Percentiles rank a stretch among this genome's conserved stretches.
phyloP scores from a whole-genome alignment of 2,113 vertebrate species.

The Amphiprion ocellaris region DNA sequence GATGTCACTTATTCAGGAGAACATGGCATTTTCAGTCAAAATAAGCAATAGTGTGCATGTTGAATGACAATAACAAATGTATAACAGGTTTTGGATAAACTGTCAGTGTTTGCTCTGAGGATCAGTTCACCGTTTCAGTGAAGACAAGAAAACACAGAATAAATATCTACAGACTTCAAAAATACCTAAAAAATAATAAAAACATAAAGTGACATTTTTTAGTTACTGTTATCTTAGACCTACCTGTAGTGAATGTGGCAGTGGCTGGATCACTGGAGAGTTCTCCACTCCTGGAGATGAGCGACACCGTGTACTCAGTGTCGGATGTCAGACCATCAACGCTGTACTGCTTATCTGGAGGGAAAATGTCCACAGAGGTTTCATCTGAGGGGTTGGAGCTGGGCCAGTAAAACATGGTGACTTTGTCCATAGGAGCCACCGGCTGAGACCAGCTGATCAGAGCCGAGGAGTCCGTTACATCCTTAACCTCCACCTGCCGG shows the following conservation, averaged over 20 bases:
- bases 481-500: constrained; percentile 88
- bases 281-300: constrained; percentile 86
- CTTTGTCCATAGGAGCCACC: constrained; percentile 85
- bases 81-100: too few species aligned
- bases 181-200: too few species aligned
- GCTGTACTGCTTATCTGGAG: constrained; percentile 89
- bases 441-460: constrained; percentile 92
- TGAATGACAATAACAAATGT: not conserved
- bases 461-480: constrained; percentile 90
- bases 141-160: not conserved
- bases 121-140: too few species aligned
- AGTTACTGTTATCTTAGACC: not conserved
- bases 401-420: constrained; percentile 88
- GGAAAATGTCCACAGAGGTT: constrained; percentile 85
- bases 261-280: constrained; percentile 86
- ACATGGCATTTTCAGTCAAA: not conserved
- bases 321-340: constrained; percentile 89
- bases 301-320: constrained; percentile 90
- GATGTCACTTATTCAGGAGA: not conserved
- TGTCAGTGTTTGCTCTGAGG: too few species aligned
- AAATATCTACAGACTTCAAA: too few species aligned
- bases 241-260: constrained; percentile 91
- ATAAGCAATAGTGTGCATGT: not conserved
- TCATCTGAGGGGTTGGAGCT: constrained; percentile 83
- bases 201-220: too few species aligned